Evolutionary conservation across 2,797 vertebrate species (phyloP), one percentile per base, ranked within the genome.

Genomic region (Ataeniobius toweri): DNA sequence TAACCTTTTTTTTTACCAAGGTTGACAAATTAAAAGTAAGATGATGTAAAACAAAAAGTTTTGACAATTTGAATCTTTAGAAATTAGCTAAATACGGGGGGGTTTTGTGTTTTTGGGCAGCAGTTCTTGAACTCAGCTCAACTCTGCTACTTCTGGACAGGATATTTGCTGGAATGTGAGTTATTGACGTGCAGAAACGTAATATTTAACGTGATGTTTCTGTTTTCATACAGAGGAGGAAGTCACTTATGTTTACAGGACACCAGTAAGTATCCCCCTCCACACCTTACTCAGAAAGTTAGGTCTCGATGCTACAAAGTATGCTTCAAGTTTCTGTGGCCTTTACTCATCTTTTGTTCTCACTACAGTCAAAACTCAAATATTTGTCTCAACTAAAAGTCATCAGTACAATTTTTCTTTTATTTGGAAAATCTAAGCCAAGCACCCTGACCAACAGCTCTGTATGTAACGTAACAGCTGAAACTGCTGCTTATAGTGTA

Each of bases 161-260:
- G 20, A 26, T 22, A 70, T 71, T 31, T 83, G 20, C 0, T 1
- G 3, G 26, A 55, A 48, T 24, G 51, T 48, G 48, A 55, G 18
- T 26, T 58, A 58, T 26, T 2, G n/a, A 58, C 9, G 3, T 12
- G 24, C 7, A 55, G 56, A 9, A 2, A 13, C 9, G 14, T 81
- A 26, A 63, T 24, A 53, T 72, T 73, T 3, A 48, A 0, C 18
- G 10, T 76, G 9, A 22, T 81, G 26, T 28, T 74, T 87, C 22
- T 87, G 44, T 73, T 85, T 84, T 82, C 36, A 93, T 92, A 75
- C 83, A 92, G 92, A 92, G 71, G 94, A 95, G 4, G 92, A 96
- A 70, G 85, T 95, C 73, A 93, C 90, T 5, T 95, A 94, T 36
- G 68, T 91, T 16, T 91, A 92, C 82, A 90, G 78, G 71, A 82